These are phyloP conservation scores for Napeogenes inachia DNA, from an alignment of 2,888 invertebrate genomes.

Conservation along the genomic window DNA sequence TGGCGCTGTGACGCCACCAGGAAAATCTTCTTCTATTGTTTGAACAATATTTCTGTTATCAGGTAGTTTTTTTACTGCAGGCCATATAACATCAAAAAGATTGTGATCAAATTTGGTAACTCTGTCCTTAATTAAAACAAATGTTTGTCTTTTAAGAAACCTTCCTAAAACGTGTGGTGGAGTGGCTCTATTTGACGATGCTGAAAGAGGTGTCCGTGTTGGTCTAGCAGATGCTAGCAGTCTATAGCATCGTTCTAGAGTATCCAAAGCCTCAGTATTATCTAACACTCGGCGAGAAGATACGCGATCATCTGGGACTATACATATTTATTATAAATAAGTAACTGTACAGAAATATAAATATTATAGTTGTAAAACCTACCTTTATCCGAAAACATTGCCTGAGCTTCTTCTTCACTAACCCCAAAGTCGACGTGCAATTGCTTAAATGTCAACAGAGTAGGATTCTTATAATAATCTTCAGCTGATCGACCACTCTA, in stretches of 20 bases:
- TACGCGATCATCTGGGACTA: conserved; percentile 85
- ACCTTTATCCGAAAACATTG: conserved; percentile 89
- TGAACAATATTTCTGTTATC: conserved; percentile 73
- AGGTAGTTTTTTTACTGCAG: conserved; percentile 88
- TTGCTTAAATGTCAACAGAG: conserved; percentile 82
- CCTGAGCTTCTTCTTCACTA: conserved; percentile 79
- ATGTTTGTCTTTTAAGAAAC: conserved; percentile 84
- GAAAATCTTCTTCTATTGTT: conserved; percentile 83
- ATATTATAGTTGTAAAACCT: conserved; percentile 37
- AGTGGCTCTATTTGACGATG: conserved; percentile 75
- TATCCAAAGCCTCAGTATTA: conserved; percentile 82
- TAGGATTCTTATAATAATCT: conserved; percentile 83
- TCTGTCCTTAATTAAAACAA: conserved; percentile 84
- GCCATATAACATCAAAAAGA: conserved; percentile 92
- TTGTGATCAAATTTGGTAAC: conserved; percentile 91
- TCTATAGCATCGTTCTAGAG: conserved; percentile 86
- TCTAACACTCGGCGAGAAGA: conserved; percentile 85
- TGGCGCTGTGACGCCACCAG: conserved; percentile 87
- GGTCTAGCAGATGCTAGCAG: conserved; percentile 81
- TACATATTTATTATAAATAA: conserved; percentile 28
- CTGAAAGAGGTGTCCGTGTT: conserved; percentile 75
- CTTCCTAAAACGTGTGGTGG: conserved; percentile 81
- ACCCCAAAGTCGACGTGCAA: conserved; percentile 84
- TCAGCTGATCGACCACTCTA: conserved; percentile 89
- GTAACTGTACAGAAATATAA: background rate